A percentile compares a stretch with the other conserved stretches of the same genome.
Conservation (phyloP, 2,888 invertebrate genomes). For the Drosophila stalkeri region DNA sequence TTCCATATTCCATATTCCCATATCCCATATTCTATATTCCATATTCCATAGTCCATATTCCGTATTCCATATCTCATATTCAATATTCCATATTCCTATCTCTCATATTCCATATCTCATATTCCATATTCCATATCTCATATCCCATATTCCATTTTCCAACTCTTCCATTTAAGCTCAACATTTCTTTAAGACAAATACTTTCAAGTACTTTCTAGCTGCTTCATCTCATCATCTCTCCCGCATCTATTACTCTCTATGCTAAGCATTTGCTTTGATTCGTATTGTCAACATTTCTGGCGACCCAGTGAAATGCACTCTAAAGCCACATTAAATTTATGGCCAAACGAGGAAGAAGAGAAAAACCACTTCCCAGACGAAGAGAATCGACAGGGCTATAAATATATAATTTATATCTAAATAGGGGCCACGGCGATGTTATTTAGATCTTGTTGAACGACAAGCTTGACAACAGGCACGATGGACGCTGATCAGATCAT, state of each 20-base stretch:
- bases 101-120: too few species aligned
- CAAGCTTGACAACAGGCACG: slow-evolving; percentile 45
- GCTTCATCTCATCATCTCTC: not conserved
- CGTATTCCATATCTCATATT: too few species aligned
- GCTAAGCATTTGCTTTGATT: slow-evolving; percentile 5
- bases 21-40: too few species aligned
- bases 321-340: slow-evolving; percentile 57
- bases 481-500: slow-evolving; percentile 52
- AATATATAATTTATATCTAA: slow-evolving; percentile 68
- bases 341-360: not conserved
- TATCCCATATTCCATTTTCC: too few species aligned
- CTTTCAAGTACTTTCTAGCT: too few species aligned
- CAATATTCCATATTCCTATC: too few species aligned
- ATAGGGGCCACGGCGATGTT: slow-evolving; percentile 44
- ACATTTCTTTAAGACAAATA: too few species aligned
- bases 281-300: not conserved
- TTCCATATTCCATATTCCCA: too few species aligned
- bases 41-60: too few species aligned
- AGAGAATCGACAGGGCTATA: slow-evolving; percentile 47
- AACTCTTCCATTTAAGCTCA: too few species aligned
- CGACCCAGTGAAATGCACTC: slow-evolving; percentile 37
- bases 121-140: too few species aligned
- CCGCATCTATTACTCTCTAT: not conserved
- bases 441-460: slow-evolving; percentile 25
- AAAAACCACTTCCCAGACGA: slow-evolving; percentile 35